Evolutionary conservation across 92 coral and sea anemone genomes (phyloP).

Genomic region (Actinostola sp.): DNA sequence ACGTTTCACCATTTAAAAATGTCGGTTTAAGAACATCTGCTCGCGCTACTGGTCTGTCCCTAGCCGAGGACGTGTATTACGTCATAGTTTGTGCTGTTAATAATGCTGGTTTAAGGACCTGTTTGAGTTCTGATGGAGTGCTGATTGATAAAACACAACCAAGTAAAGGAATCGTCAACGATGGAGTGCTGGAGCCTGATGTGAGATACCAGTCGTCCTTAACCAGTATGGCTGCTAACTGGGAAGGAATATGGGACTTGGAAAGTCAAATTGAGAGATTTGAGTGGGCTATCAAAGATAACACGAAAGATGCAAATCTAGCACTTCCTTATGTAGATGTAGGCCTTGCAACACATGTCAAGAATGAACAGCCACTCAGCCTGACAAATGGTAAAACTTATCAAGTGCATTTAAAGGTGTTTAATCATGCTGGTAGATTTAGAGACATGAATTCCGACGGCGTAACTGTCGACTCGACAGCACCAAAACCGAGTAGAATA

Average conservation of each 20-base stretch:
- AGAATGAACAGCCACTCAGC: conserved; percentile 48
- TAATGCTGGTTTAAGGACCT: conserved; percentile 71
- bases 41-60: conserved; percentile 56
- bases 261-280: conserved; percentile 90
- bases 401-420: conserved; percentile 65
- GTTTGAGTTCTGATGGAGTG: conserved; percentile 90
- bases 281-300: conserved; percentile 88
- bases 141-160: conserved; percentile 83
- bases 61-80: conserved; percentile 80
- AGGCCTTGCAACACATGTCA: conserved; percentile 91
- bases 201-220: conserved; percentile 77
- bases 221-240: conserved; percentile 82
- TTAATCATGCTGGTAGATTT: conserved; percentile 79
- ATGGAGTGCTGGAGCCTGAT: conserved; percentile 94
- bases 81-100: conserved; percentile 85
- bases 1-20: conserved; percentile 60
- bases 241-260: conserved; percentile 98
- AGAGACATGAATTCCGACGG: conserved; percentile 84
- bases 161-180: conserved; percentile 86
- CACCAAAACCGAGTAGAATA: conserved; percentile 69
- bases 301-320: conserved; percentile 36
- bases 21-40: conserved; percentile 77
- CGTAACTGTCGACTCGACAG: conserved; percentile 78
- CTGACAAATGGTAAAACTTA: conserved; percentile 78
- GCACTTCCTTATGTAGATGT: conserved; percentile 60